Base-by-base conservation (phyloP, 1,140 invertebrate species). In the Pteromalus puparum region DNA sequence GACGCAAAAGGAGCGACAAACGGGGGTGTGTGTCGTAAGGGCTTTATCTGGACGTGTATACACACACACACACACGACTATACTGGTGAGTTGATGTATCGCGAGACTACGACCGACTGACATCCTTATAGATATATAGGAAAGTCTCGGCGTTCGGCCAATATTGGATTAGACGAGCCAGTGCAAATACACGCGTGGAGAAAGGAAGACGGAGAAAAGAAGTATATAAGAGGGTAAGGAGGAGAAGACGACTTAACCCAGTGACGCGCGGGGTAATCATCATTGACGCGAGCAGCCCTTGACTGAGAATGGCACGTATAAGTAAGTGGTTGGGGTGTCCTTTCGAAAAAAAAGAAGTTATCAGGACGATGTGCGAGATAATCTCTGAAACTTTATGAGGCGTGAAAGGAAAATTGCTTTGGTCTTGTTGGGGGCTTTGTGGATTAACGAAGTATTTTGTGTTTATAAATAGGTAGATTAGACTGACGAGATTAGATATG, bases 41-140 rank as follows among this genome's bases (percentile, higher is more conserved):
- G 74, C n/a, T 76, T 48, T 76, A 76, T 65, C 68, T 70, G 6
- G n/a, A 28, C 12, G 9, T 42, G 21, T 28, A 28, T 28, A 5
- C 21, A 21, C n/a, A 28, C 61, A 21, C n/a, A 28, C 61, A 34
- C 30, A 34, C 30, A 70, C n/a, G 68, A 30, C 13, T n/a, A 70
- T 9, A 46, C n/a, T 4, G 30, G n/a, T 5, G 67, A n/a, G 65
- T 21, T 7, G 15, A 12, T 26, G 28, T 68, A 70, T 30, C 77
- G 30, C 46, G 28, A 67, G 24, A 42, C 13, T 30, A 75, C 61
- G 73, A 82, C 81, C 81, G 73, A 76, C 53, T 76, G 81, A 82
- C 81, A 82, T 82, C 81, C 24, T 82, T 82, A 76, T 30, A 68
- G 34, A 76, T 6, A 5, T 34, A 34, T 76, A 15, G 53, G n/a